These are phyloP conservation scores for Sitobion miscanthi DNA, from an alignment of 1,140 invertebrate species.

Conservation along the genomic window DNA sequence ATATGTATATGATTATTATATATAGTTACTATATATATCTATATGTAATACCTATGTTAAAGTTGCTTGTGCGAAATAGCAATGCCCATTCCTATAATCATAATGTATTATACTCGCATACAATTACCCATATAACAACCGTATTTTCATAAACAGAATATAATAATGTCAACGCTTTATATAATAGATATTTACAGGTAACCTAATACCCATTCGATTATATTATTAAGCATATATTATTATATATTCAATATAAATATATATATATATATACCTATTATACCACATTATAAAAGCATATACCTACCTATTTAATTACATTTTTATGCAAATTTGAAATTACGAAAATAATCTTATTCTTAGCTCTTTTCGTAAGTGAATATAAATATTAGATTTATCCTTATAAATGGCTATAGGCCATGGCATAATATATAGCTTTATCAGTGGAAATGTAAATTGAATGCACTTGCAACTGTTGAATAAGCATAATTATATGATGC, in stretches of 20 bases:
- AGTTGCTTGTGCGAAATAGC: not conserved
- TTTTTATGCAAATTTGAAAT: not conserved
- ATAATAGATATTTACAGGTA: too few relatives aligned
- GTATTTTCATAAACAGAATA: not conserved
- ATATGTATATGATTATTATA: too few relatives aligned
- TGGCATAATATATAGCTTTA: not conserved
- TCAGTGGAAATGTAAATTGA: not conserved
- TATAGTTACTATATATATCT: too few relatives aligned
- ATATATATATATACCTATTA: not conserved
- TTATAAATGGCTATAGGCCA: not conserved
- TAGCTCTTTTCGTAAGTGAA: not conserved
- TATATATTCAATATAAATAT: not conserved
- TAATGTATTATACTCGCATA: not conserved
- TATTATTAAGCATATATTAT: not conserved
- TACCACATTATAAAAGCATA: not conserved
- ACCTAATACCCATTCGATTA: not conserved
- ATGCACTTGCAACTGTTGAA: not conserved
- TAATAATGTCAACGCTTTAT: not conserved
- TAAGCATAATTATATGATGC: not conserved
- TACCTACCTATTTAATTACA: not conserved
- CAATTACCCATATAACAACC: too few relatives aligned
- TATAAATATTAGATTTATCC: not conserved
- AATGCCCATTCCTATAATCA: not conserved
- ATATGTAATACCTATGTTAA: not conserved
- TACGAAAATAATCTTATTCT: not conserved